Evolutionary conservation across 2,888 invertebrate genomes (phyloP).

Genomic region (Oxycera nigricornis): DNA sequence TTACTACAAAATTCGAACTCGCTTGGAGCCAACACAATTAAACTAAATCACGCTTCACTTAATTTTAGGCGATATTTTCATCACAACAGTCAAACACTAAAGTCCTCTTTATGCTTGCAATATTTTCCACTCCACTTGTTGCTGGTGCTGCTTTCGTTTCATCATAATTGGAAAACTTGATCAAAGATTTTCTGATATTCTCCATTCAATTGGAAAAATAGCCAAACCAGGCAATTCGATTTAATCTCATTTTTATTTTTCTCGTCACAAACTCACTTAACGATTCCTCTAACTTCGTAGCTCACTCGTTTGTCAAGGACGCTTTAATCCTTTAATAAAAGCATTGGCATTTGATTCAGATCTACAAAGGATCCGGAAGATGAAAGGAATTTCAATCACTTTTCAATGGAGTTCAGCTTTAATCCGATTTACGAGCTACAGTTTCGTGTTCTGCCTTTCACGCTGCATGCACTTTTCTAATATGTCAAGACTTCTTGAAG

Average conservation of each 20-base stretch:
- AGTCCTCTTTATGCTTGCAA: too few species aligned
- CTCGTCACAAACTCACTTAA: not conserved
- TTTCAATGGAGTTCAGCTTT: slow-evolving; percentile 18
- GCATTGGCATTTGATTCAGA: slow-evolving; percentile 16
- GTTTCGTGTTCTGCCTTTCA: not conserved
- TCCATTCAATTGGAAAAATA: not conserved
- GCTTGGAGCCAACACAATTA: too few species aligned
- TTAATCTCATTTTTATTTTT: not conserved
- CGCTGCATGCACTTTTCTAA: too few species aligned
- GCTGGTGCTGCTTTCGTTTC: too few species aligned
- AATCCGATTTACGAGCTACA: not conserved
- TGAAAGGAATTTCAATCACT: slow-evolving; percentile 26
- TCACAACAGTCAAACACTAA: too few species aligned
- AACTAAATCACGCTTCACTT: too few species aligned
- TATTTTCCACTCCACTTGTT: too few species aligned
- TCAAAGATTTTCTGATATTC: not conserved
- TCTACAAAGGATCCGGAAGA: slow-evolving; percentile 14
- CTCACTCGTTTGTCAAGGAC: not conserved
- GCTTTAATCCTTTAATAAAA: slow-evolving; percentile 27
- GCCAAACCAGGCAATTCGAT: not conserved
- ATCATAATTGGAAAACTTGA: not conserved
- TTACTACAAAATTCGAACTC: too few species aligned
- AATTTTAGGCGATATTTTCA: too few species aligned
- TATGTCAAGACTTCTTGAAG: too few species aligned
- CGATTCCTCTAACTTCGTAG: not conserved